Evolutionary conservation across 2,888 invertebrate genomes (phyloP).

Genomic region (Lepetodrilus schrolli): DNA sequence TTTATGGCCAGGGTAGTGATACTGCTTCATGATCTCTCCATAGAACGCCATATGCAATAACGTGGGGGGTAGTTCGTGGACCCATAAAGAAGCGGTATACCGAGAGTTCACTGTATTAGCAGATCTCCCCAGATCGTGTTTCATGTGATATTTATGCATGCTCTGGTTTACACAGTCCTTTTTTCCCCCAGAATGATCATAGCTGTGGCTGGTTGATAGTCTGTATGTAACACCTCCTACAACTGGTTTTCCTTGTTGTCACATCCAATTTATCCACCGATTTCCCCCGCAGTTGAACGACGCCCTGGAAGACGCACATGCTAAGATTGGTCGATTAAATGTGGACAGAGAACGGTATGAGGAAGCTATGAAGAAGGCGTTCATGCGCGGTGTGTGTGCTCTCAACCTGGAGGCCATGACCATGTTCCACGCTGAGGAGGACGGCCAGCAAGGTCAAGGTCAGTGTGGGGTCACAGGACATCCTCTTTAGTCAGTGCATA

Average conservation of each 20-base stretch:
- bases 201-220: too few relatives aligned
- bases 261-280: neutral
- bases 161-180: neutral
- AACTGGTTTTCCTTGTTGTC: neutral
- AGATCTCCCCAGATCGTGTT: too few relatives aligned
- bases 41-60: too few relatives aligned
- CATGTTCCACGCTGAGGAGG: slow-evolving; percentile 68
- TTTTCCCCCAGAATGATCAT: too few relatives aligned
- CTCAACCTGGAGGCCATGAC: slow-evolving; percentile 75
- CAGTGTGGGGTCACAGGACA: too few relatives aligned
- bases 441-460: slow-evolving; percentile 22
- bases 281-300: slow-evolving; percentile 53
- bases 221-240: neutral
- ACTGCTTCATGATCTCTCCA: too few relatives aligned
- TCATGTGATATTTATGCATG: neutral
- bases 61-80: too few relatives aligned
- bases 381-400: slow-evolving; percentile 76
- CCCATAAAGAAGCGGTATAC: too few relatives aligned
- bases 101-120: too few relatives aligned
- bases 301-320: slow-evolving; percentile 54
- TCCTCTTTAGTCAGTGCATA: too few relatives aligned
- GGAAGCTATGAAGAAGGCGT: slow-evolving; percentile 75
- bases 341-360: slow-evolving; percentile 68
- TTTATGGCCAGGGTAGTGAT: too few relatives aligned
- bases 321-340: slow-evolving; percentile 63